Percentiles rank a stretch among this genome's conserved stretches.
Evolutionary conservation across 2,113 vertebrate genomes (phyloP).

Genomic region (Uria aalge): DNA sequence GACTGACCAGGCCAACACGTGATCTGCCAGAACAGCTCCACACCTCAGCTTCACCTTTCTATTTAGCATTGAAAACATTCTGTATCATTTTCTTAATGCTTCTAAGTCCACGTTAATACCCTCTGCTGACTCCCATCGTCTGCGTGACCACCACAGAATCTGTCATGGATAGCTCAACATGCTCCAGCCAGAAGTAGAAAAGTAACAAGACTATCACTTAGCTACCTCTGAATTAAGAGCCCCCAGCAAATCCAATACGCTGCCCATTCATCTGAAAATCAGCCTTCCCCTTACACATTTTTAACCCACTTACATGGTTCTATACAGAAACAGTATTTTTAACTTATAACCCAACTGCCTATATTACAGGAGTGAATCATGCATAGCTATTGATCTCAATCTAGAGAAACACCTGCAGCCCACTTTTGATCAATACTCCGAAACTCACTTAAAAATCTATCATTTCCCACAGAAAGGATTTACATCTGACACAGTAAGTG

Average conservation of each 20-base stretch:
- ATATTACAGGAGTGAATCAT: neutral
- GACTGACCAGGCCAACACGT: neutral
- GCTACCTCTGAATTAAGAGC: neutral
- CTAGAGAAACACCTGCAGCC: neutral
- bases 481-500: neutral
- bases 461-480: neutral
- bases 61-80: neutral
- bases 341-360: neutral
- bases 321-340: neutral
- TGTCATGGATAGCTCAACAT: rapidly evolving
- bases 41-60: neutral
- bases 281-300: neutral
- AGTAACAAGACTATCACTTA: neutral
- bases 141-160: neutral
- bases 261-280: neutral
- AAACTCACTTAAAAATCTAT: neutral
- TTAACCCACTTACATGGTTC: neutral
- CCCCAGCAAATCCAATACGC: neutral
- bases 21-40: neutral
- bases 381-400: neutral
- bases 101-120: neutral
- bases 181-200: neutral
- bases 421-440: neutral
- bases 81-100: neutral
- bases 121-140: neutral